A percentile compares a stretch with the other conserved stretches of the same genome.
These are phyloP conservation scores for Neosilurus mollespiculum DNA, from an alignment of 2,797 vertebrate species.

Conservation along the genomic window DNA sequence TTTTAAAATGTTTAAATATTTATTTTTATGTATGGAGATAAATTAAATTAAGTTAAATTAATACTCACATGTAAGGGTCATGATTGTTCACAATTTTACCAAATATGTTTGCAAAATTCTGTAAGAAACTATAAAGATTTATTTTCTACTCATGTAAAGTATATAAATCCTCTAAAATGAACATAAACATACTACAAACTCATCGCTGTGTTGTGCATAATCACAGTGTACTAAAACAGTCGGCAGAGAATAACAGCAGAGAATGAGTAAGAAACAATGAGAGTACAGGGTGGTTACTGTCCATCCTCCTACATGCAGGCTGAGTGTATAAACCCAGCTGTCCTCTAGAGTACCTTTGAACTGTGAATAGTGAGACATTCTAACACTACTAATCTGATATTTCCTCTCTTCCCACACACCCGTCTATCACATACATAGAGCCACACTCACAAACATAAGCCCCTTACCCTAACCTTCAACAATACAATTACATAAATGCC, in stretches of 20 bases:
- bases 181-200: no score
- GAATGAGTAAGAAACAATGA: neutral
- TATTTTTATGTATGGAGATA: neutral
- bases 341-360: conserved; percentile 30
- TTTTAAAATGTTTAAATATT: no score
- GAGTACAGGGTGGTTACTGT: conserved; percentile 5
- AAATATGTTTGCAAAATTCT: neutral
- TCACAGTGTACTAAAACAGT: conserved; percentile 1
- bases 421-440: conserved; percentile 14
- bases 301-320: conserved; percentile 9
- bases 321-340: conserved; percentile 19
- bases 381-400: conserved; percentile 20
- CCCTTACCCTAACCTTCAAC: no score
- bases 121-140: neutral
- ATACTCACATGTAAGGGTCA: neutral
- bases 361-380: conserved; percentile 26
- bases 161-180: neutral
- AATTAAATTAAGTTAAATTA: neutral
- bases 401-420: conserved; percentile 20
- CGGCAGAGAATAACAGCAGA: neutral
- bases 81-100: neutral
- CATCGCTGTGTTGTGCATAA: no score
- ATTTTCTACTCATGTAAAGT: neutral
- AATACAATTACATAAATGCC: no score
- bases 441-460: neutral